Conservation (phyloP, 2,888 invertebrate species). For the Terebella lapidaria region DNA sequence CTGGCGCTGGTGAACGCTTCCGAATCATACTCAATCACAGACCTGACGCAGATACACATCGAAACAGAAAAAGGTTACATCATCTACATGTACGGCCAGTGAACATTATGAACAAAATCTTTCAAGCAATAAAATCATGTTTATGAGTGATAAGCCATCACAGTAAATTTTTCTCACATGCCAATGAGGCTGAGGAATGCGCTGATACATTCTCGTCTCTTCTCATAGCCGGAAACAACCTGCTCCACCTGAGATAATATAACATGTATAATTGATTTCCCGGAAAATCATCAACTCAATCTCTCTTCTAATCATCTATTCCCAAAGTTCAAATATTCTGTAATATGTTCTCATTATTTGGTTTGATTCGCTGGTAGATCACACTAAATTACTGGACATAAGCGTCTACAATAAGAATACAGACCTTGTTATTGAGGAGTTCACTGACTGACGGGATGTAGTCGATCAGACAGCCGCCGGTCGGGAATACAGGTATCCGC, state of each 20-base stretch:
- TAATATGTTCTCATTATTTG: no score
- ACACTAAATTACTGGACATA: no score
- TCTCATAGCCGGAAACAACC: constrained; percentile 47
- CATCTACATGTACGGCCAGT: no score
- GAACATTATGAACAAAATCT: background rate
- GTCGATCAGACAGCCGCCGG: constrained; percentile 50
- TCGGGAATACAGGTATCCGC: constrained; percentile 55
- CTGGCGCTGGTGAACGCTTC: constrained; percentile 56
- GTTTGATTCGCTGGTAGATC: no score
- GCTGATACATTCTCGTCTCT: constrained; percentile 56
- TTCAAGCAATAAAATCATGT: background rate
- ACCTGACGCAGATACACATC: constrained; percentile 27
- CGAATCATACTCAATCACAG: constrained; percentile 58
- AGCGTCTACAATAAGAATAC: no score
- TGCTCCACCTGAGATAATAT: constrained; percentile 35
- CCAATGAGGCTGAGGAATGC: constrained; percentile 54
- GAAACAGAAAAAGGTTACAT: no score
- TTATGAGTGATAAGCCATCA: no score
- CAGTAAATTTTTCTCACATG: no score
- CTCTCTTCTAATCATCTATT: no score
- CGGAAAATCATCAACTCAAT: no score
- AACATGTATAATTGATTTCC: no score
- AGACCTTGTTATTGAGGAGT: constrained; percentile 49
- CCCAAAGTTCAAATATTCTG: no score
- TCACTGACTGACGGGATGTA: constrained; percentile 50